Percentiles rank a stretch among this genome's conserved stretches.
Evolutionary conservation across 2,797 vertebrate genomes (phyloP).

Genomic region (Notamacropus eugenii): DNA sequence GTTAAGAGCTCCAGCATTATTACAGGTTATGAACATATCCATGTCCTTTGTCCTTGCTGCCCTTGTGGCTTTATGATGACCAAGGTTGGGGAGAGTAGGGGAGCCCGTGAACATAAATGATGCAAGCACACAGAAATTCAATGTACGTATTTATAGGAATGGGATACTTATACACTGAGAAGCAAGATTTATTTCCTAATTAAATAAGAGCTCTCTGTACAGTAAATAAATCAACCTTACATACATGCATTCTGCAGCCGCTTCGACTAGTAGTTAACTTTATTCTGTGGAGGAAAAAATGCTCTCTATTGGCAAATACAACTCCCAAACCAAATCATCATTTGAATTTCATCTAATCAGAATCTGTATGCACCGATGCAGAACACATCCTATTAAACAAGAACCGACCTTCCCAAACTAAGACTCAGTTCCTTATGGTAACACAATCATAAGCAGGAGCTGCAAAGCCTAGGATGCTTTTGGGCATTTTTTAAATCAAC

Average conservation of each 20-base stretch:
- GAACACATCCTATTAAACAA: slow-evolving; percentile 44
- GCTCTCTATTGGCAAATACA: neutral
- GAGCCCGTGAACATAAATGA: neutral
- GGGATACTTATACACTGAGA: neutral
- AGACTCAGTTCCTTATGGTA: slow-evolving; percentile 8
- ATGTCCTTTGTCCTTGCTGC: neutral
- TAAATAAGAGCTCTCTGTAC: slow-evolving; percentile 14
- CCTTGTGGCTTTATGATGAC: neutral
- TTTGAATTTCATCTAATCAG: neutral
- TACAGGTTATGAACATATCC: neutral
- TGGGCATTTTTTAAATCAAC: slow-evolving; percentile 30
- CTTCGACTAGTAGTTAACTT: neutral
- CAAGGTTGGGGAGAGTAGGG: fast-evolving
- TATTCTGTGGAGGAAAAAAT: neutral
- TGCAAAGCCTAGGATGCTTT: neutral
- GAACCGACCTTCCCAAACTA: neutral
- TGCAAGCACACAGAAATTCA: neutral
- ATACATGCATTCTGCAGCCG: neutral
- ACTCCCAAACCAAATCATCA: neutral
- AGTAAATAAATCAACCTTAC: neutral
- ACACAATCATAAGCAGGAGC: slow-evolving; percentile 42
- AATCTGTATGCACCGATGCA: neutral
- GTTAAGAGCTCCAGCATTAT: neutral
- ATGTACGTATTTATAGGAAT: neutral
- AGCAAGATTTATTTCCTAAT: slow-evolving; percentile 41